These are phyloP conservation scores for Pleuronectes platessa DNA, from an alignment of 2,113 vertebrate genomes.

Conservation along the genomic window DNA sequence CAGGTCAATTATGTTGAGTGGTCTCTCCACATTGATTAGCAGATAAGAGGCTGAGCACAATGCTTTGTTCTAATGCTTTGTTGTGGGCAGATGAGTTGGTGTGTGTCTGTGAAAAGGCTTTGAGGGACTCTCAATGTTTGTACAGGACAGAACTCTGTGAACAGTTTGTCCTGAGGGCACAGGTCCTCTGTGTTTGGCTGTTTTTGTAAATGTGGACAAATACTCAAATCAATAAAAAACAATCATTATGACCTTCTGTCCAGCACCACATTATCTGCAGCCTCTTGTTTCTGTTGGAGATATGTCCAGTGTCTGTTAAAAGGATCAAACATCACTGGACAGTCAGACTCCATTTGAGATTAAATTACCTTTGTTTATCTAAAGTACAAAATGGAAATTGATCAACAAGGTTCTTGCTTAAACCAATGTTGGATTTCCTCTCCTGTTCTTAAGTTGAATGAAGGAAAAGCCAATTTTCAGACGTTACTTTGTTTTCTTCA, in stretches of 20 bases:
- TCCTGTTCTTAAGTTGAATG: no score
- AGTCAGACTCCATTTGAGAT: not conserved
- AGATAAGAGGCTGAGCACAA: constrained; percentile 62
- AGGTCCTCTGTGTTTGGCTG: constrained; percentile 9
- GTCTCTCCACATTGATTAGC: constrained; percentile 66
- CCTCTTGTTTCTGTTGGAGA: not conserved
- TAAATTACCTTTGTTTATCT: no score
- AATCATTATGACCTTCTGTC: not conserved
- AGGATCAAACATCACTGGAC: not conserved
- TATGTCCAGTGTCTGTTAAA: no score
- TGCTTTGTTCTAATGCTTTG: constrained; percentile 42
- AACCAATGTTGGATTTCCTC: no score
- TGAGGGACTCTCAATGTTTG: constrained; percentile 29
- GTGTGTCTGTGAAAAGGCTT: constrained; percentile 2
- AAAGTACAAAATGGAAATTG: no score
- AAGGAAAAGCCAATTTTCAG: no score
- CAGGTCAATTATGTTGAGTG: constrained; percentile 67
- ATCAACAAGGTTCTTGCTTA: no score
- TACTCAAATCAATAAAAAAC: not conserved
- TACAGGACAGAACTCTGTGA: not conserved
- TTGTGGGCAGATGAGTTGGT: constrained; percentile 16
- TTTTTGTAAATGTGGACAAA: constrained; percentile 10
- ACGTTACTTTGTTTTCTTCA: no score
- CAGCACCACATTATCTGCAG: not conserved
- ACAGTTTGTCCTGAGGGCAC: not conserved